phyloP scores from a whole-genome alignment of 2,113 vertebrate genomes.

The Ammodytes marinus region DNA sequence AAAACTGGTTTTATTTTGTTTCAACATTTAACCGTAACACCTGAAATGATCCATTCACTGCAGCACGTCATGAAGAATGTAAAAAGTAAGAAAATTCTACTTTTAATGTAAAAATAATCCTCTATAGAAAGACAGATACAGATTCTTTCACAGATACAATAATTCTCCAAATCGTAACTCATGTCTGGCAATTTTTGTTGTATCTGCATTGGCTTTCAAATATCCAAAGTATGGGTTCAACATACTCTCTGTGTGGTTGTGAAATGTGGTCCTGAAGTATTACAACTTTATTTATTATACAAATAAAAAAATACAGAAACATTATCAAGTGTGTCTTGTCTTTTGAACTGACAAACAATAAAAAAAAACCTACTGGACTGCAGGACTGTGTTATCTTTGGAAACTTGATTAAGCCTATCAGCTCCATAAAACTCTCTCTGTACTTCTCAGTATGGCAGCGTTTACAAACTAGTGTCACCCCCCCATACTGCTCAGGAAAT shows the following conservation, averaged over 20 bases:
- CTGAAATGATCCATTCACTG: not conserved
- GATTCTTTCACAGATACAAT: not conserved
- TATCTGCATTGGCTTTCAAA: constrained; percentile 29
- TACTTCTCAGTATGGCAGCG: too few species aligned
- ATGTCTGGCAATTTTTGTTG: not conserved
- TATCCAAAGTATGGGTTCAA: constrained; percentile 52
- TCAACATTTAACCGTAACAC: not conserved
- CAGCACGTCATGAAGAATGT: constrained; percentile 42
- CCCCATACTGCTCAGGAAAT: too few species aligned
- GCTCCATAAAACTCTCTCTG: too few species aligned
- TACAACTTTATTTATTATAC: constrained; percentile 83
- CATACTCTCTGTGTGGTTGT: constrained; percentile 77
- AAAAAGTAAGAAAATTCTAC: constrained; percentile 18
- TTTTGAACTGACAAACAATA: accelerated
- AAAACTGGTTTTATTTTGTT: constrained; percentile 27
- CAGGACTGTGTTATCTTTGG: not conserved
- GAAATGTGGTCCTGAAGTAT: constrained; percentile 77
- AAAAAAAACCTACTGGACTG: not conserved
- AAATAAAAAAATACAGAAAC: constrained; percentile 72
- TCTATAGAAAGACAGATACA: not conserved
- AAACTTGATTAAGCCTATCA: too few species aligned
- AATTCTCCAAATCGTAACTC: not conserved
- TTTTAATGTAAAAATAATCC: constrained; percentile 27
- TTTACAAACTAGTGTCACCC: too few species aligned
- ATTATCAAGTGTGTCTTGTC: not conserved